Conservation (phyloP, 2,113 vertebrate species). For the Nanorana parkeri region DNA sequence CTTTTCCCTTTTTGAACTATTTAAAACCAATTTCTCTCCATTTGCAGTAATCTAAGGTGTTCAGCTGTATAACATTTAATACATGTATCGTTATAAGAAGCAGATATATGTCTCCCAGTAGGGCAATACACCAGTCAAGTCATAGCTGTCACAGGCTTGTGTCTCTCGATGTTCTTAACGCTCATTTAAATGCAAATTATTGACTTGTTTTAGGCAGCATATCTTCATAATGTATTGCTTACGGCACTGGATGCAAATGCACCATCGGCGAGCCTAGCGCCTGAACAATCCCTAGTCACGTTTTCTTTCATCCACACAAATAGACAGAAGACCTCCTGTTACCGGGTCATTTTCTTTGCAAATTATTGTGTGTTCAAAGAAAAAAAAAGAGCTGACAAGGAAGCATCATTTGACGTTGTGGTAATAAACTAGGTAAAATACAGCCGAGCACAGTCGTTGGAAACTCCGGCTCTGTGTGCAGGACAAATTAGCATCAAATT, state of each 20-base stretch:
- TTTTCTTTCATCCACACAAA: neutral
- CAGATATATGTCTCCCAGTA: neutral
- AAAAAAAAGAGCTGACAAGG: neutral
- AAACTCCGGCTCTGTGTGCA: conserved; percentile 25
- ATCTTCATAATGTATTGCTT: conserved; percentile 15
- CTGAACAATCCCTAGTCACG: neutral
- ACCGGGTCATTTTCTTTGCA: conserved; percentile 1
- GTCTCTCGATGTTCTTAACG: neutral
- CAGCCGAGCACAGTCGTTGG: neutral
- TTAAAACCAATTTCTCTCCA: too few species aligned
- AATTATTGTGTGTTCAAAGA: conserved; percentile 34
- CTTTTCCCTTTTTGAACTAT: too few species aligned
- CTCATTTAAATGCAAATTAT: conserved; percentile 28
- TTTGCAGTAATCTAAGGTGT: neutral
- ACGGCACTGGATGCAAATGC: neutral
- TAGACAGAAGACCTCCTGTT: neutral
- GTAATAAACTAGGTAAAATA: conserved; percentile 35
- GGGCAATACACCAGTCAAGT: neutral
- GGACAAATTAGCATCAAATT: conserved; percentile 56
- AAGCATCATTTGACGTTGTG: conserved; percentile 6
- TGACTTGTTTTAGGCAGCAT: conserved; percentile 14
- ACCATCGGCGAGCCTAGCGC: neutral
- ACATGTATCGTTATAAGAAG: too few species aligned
- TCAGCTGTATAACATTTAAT: neutral
- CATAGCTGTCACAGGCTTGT: neutral